Evolutionary conservation across 2,113 vertebrate species (phyloP).

Genomic region (Carlito syrichta): DNA sequence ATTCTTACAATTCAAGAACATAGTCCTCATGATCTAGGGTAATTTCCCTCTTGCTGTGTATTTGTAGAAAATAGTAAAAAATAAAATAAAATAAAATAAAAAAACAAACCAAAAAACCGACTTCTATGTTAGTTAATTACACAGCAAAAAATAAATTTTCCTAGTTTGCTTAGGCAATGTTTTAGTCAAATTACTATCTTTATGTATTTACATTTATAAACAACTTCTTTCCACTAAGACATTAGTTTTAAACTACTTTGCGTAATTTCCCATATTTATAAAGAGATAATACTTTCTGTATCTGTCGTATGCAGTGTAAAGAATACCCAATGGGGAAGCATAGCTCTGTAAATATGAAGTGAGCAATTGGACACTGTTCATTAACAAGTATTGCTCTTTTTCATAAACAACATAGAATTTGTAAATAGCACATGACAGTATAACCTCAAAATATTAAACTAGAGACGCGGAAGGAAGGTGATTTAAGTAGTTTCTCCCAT

Average conservation of each 20-base stretch:
- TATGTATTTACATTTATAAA: background rate
- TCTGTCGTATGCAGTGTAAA: background rate
- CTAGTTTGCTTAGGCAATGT: background rate
- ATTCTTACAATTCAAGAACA: background rate
- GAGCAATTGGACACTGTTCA: background rate
- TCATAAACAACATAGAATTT: background rate
- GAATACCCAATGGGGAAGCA: background rate
- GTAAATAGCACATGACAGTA: background rate
- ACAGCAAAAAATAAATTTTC: background rate
- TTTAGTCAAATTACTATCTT: background rate
- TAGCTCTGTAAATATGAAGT: background rate
- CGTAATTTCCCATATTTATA: background rate
- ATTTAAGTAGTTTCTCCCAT: background rate
- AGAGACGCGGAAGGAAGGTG: background rate
- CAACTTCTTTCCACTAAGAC: background rate
- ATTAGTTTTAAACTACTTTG: background rate
- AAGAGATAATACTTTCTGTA: background rate
- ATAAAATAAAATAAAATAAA: background rate
- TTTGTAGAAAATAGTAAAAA: background rate
- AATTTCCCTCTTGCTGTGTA: background rate
- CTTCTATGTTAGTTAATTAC: background rate
- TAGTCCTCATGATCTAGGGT: background rate
- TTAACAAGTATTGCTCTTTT: background rate
- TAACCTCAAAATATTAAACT: background rate
- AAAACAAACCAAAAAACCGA: too few relatives aligned